Evolutionary conservation across 1,140 invertebrate species (phyloP).

Genomic region (Drosophila obscura): DNA sequence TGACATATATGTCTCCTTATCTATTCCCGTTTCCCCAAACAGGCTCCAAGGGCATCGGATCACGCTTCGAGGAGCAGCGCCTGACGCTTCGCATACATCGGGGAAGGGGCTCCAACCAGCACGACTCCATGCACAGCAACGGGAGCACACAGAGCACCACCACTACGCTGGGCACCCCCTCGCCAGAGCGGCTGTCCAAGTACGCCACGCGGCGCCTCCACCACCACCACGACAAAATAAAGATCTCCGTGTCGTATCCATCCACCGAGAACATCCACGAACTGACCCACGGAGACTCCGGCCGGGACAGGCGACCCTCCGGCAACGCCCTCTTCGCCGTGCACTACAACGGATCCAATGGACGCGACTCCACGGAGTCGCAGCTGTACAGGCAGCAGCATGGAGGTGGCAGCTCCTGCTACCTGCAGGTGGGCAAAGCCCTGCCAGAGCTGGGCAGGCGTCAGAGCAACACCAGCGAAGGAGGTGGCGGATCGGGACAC

Average conservation of each 20-base stretch:
- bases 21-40: constrained; percentile 3
- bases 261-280: constrained; percentile 89
- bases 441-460: constrained; percentile 68
- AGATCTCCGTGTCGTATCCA: constrained; percentile 93
- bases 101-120: constrained; percentile 85
- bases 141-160: constrained; percentile 82
- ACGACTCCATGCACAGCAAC: constrained; percentile 80
- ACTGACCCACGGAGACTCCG: constrained; percentile 66
- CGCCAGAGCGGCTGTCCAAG: constrained; percentile 73
- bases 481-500: constrained; percentile 69
- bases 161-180: constrained; percentile 78
- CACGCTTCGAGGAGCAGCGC: constrained; percentile 92
- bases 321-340: constrained; percentile 72
- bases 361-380: constrained; percentile 68
- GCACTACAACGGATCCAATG: constrained; percentile 69
- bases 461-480: constrained; percentile 84
- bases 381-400: constrained; percentile 82
- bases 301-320: constrained; percentile 56
- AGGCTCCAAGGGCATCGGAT: constrained; percentile 84
- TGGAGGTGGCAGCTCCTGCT: constrained; percentile 86
- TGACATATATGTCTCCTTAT: constrained; percentile 35
- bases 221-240: constrained; percentile 89
- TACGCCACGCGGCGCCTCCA: constrained; percentile 82
- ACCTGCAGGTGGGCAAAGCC: constrained; percentile 85
- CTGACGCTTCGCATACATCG: constrained; percentile 96